A percentile compares a stretch with the other conserved stretches of the same genome.
phyloP scores from a whole-genome alignment of 2,888 invertebrate genomes.

The Polyommatus iphigenia region DNA sequence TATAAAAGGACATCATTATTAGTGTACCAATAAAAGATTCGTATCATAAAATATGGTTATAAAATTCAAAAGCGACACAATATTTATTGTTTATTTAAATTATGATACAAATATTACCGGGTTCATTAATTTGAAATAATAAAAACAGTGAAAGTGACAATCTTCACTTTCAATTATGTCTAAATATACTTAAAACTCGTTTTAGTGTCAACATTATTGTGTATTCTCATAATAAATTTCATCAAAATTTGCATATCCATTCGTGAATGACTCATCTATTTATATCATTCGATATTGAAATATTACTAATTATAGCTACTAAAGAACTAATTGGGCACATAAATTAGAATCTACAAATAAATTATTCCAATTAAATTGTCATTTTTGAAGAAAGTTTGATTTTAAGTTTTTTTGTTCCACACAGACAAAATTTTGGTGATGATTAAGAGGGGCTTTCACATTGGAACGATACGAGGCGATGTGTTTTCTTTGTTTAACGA shows the following conservation, averaged over 20 bases:
- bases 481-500: background rate
- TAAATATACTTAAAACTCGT: background rate
- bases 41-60: slow-evolving; percentile 5
- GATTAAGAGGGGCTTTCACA: no score
- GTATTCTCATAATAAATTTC: slow-evolving; percentile 4
- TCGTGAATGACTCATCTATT: background rate
- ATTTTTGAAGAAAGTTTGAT: background rate
- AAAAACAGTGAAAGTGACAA: slow-evolving; percentile 26
- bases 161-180: slow-evolving; percentile 22
- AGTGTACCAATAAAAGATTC: slow-evolving; percentile 1
- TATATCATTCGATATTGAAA: background rate
- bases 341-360: background rate
- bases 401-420: background rate
- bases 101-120: background rate
- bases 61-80: slow-evolving; percentile 2
- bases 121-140: slow-evolving; percentile 2
- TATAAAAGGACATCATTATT: slow-evolving; percentile 15
- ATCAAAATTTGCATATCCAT: slow-evolving; percentile 1
- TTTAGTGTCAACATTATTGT: slow-evolving; percentile 6
- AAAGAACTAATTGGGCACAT: slow-evolving; percentile 12
- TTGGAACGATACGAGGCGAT: background rate
- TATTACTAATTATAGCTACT: slow-evolving; percentile 7
- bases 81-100: slow-evolving; percentile 11
- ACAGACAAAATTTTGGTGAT: no score
- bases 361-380: slow-evolving; percentile 6